Base-by-base conservation (phyloP, 2,113 vertebrate genomes). In the Sinocyclocheilus maitianheensis region DNA sequence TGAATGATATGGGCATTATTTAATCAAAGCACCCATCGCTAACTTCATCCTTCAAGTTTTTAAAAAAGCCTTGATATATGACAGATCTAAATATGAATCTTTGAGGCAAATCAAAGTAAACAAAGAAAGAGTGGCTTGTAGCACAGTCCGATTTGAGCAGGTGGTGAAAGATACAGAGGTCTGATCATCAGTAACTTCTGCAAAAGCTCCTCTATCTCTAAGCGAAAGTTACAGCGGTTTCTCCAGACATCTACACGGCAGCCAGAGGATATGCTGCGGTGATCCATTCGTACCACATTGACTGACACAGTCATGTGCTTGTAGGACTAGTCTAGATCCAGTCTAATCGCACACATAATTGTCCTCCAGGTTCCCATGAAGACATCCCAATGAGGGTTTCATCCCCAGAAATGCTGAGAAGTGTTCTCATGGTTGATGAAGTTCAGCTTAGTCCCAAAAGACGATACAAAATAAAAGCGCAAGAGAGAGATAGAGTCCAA, bases 251-350 rank as follows among this genome's bases (percentile, higher is more conserved):
- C 58, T 81, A 40, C 30, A 65, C 3, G 11, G 55, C 58, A 65
- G 40, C n/a, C 13, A 26, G 40, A 65, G 8, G 14, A 81, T 51
- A 43, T 76, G 22, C 60, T n/a, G 37, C 37, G 12, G 40, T 3
- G 3, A 62, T 40, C 43, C 43, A 58, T 24, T 83, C 1, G 1
- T 14, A 55, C 26, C 81, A 58, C 13, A 53, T 74, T 22, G 65
- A 74, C 62, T 65, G 37, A 81, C 60, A 43, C 43, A 82, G 80
- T 53, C 81, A 82, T 71, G 81, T 82, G 81, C 81, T 82, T 82
- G 46, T 71, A 53, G 65, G 81, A 69, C 16, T 82, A 46, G 63
- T 71, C 63, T 7, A 75, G 69, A 58, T 60, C 67, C 48, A 43
- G 34, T 72, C 63, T 30, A 72, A 72, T 83, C 81, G 14, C 48